phyloP scores from a whole-genome alignment of 1,140 invertebrate species.

The Caligus rogercresseyi region DNA sequence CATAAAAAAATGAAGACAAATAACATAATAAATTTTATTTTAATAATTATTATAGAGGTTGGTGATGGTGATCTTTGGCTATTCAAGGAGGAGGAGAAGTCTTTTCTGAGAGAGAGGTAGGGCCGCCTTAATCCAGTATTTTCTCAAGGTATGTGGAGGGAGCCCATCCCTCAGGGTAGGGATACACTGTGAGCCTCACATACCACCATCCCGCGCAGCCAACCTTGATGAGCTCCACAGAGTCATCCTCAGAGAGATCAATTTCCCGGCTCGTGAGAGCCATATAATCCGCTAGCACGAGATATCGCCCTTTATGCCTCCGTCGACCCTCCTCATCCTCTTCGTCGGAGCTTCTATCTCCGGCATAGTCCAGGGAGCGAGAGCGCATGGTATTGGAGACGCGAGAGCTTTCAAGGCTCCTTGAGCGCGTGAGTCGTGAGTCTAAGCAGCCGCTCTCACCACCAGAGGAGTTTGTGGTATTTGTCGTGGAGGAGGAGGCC shows the following conservation, averaged over 20 bases:
- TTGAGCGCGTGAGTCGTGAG: conserved; percentile 9
- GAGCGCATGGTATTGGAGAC: conserved; percentile 1
- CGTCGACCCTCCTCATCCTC: neutral
- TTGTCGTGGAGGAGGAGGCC: conserved; percentile 4
- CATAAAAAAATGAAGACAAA: too few relatives aligned
- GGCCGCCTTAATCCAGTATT: neutral
- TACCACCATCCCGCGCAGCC: conserved; percentile 93
- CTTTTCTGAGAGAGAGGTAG: too few relatives aligned
- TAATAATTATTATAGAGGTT: too few relatives aligned
- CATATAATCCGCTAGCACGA: conserved; percentile 75
- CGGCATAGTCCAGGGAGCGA: conserved; percentile 12
- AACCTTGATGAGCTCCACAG: conserved; percentile 65
- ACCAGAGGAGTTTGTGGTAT: neutral
- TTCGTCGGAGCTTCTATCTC: neutral
- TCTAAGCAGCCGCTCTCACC: neutral
- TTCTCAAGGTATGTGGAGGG: conserved; percentile 73
- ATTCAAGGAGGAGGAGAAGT: too few relatives aligned
- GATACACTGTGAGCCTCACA: conserved; percentile 37
- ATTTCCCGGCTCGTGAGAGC: conserved; percentile 72
- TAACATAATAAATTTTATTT: too few relatives aligned
- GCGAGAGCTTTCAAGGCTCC: neutral
- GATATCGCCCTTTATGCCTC: conserved; percentile 32
- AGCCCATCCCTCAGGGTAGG: conserved; percentile 61
- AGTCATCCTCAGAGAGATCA: conserved; percentile 67
- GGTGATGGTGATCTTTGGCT: too few relatives aligned